Base-by-base conservation (phyloP, 2,888 invertebrate species). In the Mylabris sibirica region DNA sequence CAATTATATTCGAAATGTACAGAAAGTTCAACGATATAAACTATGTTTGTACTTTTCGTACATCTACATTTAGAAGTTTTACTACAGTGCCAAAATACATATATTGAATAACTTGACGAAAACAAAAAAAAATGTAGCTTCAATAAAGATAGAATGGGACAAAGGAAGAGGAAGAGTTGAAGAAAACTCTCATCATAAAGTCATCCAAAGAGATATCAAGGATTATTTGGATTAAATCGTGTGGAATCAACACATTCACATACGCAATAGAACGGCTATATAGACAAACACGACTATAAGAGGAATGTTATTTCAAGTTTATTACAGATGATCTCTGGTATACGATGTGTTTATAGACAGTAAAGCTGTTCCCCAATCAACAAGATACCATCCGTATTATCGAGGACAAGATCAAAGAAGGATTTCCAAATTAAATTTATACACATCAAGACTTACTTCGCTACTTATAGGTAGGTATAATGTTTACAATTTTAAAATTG, bases 261-360 rank as follows among this genome's bases (percentile, higher is more conserved):
- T 3, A 57, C 14, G 22, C 5, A 22, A 20, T 6, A 1, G 14
- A 14, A 41, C 14, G 3, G 12, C 12, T 11, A 35, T 11, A 14
- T 14, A 41, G 4, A n/a, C 14, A 4, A 44, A 44, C 24, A 57
- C 57, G 67, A 44, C 49, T 65, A 65, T 65, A 62, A 11, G 12
- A 41, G 64, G 69, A 34, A 60, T 64, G 65, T 71, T 67, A 70
- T 72, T 67, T 59, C 57, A 44, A 59, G 63, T 69, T 71, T 73
- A 73, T 73, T 73, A 69, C 69, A 69, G 72, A 72, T 69, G 72
- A 72, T 70, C 73, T 66, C 70, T 62, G 49, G 8, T 30, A 30
- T 30, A 68, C 64, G 73, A 67, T 69, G 69, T 71, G 70, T 68
- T 72, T 72, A 67, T 69, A 65, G 70, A 59, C 67, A 66, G 70